Base-by-base conservation (phyloP, 2,113 vertebrate species). In the Ophthalmolycus amberensis region DNA sequence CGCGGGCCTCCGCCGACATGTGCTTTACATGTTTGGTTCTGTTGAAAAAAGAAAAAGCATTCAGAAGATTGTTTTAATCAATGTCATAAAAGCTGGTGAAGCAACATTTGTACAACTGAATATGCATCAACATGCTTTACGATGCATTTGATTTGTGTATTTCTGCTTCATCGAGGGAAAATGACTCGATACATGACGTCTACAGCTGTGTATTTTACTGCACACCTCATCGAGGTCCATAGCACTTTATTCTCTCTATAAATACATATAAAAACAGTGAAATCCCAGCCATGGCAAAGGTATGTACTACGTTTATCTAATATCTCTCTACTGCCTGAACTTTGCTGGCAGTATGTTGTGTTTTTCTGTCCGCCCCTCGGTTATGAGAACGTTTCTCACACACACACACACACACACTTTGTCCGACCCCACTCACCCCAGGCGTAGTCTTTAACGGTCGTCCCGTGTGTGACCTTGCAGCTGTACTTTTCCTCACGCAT, bases 381-480 rank as follows among this genome's bases (percentile, higher is more conserved):
- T 54, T 25, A 46, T 16, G 6, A 34, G 5, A 34, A 34, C 34
- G 34, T 34, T 34, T 25, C 25, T 25, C 25, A 25, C 42, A 42
- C 42, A 42, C 42, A 42, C 42, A 42, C 42, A 12, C 8, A 11
- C 42, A 11, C 42, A 14, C 16, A 20, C 46, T 20, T 16, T 5
- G 4, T 18, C 42, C 18, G 25, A 44, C 32, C 3, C 22, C 6
- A 80, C 92, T 94, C 9, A 98, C 97, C 96, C 96, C 96, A 98
- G 0, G 0, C 75, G 50, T 42, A 87, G 0, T 0, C 0, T 0
- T 0, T 71, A 0, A 40, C 1, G 0, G 0, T 0, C 0, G 0
- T 0, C 1, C 95, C 34, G 1, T 99, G 97, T 0, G 0, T 9
- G 71, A 98, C 96, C 0, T 0, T 54, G 88, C 97, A 99, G 18